Percentiles rank a stretch among this genome's conserved stretches.
Evolutionary conservation across 2,888 invertebrate species (phyloP).

Genomic region (Ophonus ardosiacus): DNA sequence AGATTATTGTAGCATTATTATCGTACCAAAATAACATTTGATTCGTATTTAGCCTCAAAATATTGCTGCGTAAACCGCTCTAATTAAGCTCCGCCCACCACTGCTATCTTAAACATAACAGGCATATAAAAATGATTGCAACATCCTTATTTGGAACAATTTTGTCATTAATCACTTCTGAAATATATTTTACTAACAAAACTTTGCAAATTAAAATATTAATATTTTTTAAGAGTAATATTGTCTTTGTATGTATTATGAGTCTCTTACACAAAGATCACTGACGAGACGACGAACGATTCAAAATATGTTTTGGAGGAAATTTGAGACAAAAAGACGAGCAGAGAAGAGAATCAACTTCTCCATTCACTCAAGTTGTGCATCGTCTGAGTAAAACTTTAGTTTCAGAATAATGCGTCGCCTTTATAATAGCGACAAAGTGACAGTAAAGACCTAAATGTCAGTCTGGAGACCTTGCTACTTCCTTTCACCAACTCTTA

Average conservation of each 20-base stretch:
- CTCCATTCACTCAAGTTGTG: constrained; percentile 22
- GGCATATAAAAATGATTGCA: no score
- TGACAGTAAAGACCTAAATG: constrained; percentile 33
- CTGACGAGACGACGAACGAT: neutral
- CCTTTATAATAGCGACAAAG: constrained; percentile 32
- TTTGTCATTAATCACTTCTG: no score
- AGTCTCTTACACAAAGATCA: neutral
- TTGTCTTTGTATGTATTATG: neutral
- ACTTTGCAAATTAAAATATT: no score
- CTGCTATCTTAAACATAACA: no score
- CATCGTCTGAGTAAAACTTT: constrained; percentile 31
- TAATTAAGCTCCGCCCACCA: no score
- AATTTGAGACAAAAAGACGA: neutral
- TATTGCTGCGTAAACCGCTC: no score
- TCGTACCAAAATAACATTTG: no score
- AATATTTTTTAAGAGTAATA: neutral
- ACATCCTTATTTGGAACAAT: no score
- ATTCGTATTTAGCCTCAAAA: no score
- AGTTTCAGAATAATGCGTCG: constrained; percentile 25
- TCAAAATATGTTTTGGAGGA: neutral
- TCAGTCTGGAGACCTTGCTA: constrained; percentile 1
- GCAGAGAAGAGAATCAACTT: neutral
- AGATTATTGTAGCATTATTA: no score
- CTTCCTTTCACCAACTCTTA: neutral
- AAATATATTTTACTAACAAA: no score